Evolutionary conservation across 1,140 invertebrate species (phyloP).

Genomic region (Bombus consobrinus): DNA sequence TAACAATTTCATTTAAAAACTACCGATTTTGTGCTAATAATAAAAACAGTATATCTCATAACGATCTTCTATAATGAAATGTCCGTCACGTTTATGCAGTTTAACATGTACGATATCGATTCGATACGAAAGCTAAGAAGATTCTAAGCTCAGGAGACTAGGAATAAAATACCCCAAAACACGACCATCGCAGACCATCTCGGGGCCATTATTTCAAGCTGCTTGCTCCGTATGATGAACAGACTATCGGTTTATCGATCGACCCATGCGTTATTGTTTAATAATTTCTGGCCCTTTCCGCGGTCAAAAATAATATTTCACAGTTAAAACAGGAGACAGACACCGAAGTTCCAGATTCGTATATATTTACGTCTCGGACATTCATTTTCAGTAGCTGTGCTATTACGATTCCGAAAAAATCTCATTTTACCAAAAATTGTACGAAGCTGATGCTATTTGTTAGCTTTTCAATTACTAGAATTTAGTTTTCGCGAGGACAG

Average conservation of each 20-base stretch:
- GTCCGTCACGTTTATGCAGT: no score
- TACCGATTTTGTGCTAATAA: neutral
- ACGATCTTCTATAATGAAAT: no score
- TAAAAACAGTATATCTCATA: neutral
- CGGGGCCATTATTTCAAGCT: conserved; percentile 38
- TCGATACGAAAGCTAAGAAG: neutral
- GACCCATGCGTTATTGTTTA: conserved; percentile 61
- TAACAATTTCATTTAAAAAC: neutral
- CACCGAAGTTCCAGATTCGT: neutral
- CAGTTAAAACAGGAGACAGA: neutral
- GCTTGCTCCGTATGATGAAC: neutral
- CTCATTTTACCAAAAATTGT: neutral
- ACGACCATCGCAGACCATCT: neutral
- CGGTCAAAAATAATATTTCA: conserved; percentile 35
- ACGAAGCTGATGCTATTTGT: neutral
- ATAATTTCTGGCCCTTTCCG: conserved; percentile 38
- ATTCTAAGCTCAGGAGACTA: neutral
- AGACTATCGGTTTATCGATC: conserved; percentile 51
- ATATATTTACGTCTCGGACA: neutral
- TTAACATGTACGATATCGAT: neutral
- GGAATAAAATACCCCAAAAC: neutral
- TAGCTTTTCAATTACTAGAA: no score
- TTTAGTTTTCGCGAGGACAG: no score
- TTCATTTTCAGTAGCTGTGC: neutral
- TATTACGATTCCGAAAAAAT: neutral